A percentile compares a stretch with the other conserved stretches of the same genome.
These are phyloP conservation scores for Eptesicus fuscus DNA, from an alignment of 2,113 vertebrate species.

Conservation along the genomic window DNA sequence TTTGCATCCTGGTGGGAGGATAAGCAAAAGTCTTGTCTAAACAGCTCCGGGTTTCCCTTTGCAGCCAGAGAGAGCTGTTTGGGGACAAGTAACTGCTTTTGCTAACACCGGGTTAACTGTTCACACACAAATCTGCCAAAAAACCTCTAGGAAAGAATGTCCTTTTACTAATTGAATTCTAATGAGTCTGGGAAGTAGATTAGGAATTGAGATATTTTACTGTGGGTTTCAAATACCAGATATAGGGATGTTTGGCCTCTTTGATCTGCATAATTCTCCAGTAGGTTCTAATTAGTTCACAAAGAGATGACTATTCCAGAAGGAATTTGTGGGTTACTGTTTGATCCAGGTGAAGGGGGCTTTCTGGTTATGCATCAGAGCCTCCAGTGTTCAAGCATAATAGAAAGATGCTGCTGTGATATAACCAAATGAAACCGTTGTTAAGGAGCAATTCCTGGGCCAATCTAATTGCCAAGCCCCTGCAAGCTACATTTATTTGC, in stretches of 20 bases:
- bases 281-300: conserved; percentile 35
- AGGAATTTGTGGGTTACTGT: neutral
- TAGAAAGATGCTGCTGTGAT: neutral
- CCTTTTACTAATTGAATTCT: conserved; percentile 69
- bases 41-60: conserved; percentile 51
- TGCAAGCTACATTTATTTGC: conserved; percentile 29
- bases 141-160: conserved; percentile 49
- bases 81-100: conserved; percentile 70
- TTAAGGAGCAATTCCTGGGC: neutral
- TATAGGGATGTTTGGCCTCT: neutral
- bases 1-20: conserved; percentile 46
- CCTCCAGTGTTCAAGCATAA: neutral
- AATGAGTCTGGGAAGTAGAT: conserved; percentile 68
- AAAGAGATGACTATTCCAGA: conserved; percentile 21
- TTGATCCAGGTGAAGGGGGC: neutral
- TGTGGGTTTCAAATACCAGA: conserved; percentile 46
- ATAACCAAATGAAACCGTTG: neutral
- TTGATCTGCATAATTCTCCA: conserved; percentile 51
- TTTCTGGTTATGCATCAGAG: neutral
- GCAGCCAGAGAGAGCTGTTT: conserved; percentile 43
- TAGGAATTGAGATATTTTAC: conserved; percentile 63
- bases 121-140: conserved; percentile 74
- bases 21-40: conserved; percentile 54
- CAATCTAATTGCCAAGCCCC: neutral
- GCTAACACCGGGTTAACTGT: conserved; percentile 60